Percentiles rank a stretch among this genome's conserved stretches.
phyloP scores from a whole-genome alignment of 2,797 vertebrate genomes.

The Brachyalestes nurse region DNA sequence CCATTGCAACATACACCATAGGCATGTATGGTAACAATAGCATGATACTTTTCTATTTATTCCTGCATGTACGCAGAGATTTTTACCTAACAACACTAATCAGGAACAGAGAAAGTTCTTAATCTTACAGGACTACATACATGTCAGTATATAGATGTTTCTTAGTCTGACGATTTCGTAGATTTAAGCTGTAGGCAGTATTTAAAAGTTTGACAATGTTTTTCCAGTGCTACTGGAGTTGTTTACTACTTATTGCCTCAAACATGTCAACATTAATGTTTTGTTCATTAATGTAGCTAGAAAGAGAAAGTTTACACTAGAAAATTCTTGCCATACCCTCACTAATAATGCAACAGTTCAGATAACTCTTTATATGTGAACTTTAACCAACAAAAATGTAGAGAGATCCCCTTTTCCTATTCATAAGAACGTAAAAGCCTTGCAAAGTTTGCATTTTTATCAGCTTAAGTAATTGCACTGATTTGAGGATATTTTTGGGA shows the following conservation, averaged over 20 bases:
- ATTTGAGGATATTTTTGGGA: conserved; percentile 3
- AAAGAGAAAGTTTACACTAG: conserved; percentile 3
- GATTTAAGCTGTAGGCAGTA: conserved; percentile 39
- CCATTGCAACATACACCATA: conserved; percentile 34
- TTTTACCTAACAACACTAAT: conserved; percentile 24
- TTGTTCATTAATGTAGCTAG: conserved; percentile 30
- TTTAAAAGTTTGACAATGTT: conserved; percentile 47
- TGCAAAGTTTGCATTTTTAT: conserved; percentile 5
- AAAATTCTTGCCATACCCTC: conserved; percentile 1
- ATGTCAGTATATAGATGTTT: conserved; percentile 26
- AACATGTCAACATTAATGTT: no score
- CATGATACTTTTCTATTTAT: conserved; percentile 49
- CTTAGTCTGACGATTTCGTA: conserved; percentile 19
- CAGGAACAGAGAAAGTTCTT: conserved; percentile 37
- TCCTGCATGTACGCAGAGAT: conserved; percentile 51
- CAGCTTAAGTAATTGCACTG: not conserved
- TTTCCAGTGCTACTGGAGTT: conserved; percentile 26
- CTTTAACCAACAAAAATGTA: not conserved
- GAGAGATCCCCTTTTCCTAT: not conserved
- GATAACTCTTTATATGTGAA: not conserved
- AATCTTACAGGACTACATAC: conserved; percentile 25
- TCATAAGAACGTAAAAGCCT: not conserved
- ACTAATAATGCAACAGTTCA: not conserved
- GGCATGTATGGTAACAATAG: conserved; percentile 52
- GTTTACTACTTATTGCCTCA: conserved; percentile 48